Base-by-base conservation (phyloP, 2,888 invertebrate genomes). In the Luffia ferchaultella region DNA sequence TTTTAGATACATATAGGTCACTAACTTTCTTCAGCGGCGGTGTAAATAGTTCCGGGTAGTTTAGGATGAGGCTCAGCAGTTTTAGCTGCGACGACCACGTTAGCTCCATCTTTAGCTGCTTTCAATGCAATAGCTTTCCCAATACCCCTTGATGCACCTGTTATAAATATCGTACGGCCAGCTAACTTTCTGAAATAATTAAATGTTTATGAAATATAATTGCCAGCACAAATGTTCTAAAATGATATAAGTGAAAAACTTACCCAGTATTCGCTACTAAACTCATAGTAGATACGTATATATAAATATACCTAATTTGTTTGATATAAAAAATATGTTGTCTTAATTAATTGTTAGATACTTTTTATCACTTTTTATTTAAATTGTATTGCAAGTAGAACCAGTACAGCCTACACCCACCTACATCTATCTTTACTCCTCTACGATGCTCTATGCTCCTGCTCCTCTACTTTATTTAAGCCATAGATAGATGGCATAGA, bases 101-200 rank as follows among this genome's bases (percentile, higher is more conserved):
- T 96, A 0, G 96, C 96, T 20, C 96, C 96, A 87, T 97, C 96
- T 71, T 87, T 89, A 0, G 97, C 96, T 1, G 93, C 93, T 79
- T 96, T 97, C 52, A 97, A 68, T 2, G 97, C 98, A 60, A 98
- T 97, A 16, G 92, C 93, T 76, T 96, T 94, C 0, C 98, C 98
- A 64, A 98, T 98, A 20, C 98, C 98, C 60, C 98, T 87, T 50
- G 96, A 97, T 16, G 96, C 98, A 45, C 98, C 98, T 19, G 97
- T 97, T 57, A 98, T 95, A 65, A 98, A 97, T 50, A 97, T 78
- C 1, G 98, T 98, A 58, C 91, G 90, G 1, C 97, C 97, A 57
- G 94, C 94, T 56, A 88, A 70, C 72, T 87, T 85, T 60, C 85
- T 85, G 69, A 55, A 62, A 57, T 51, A 55, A 50, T 56, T 58